Base-by-base conservation (phyloP, 2,113 vertebrate species). In the Myiagra hebetior region DNA sequence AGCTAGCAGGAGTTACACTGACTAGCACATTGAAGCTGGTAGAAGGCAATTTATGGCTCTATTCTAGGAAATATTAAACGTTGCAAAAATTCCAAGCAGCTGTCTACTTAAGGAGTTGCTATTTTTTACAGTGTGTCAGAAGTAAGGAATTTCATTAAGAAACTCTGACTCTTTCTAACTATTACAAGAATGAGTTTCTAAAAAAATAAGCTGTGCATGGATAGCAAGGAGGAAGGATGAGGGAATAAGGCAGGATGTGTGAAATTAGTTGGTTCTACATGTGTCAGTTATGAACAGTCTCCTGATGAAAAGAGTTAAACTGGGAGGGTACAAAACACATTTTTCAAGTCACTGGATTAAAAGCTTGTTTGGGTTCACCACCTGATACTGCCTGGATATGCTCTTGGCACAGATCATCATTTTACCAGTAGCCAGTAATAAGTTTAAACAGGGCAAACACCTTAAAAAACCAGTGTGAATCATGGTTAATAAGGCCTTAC, bases 91-190 rank as follows among this genome's bases (percentile, higher is more conserved):
- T 79, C 87, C 64, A 75, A 93, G 79, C 77, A 96, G 75, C 92
- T 94, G 91, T 83, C 93, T 94, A 23, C 72, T 92, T 57, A 55
- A 79, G 57, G 35, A 33, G 39, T 39, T 92, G 79, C 91, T 97
- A 91, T 94, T 94, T 96, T 96, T 88, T 91, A 69, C 52, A 67
- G 57, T 77, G 67, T 96, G 91, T 95, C 91, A 94, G 89, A 91
- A 96, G 80, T 68, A 77, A 91, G 60, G 89, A 85, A 95, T 96
- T 94, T 96, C 89, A 95, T 94, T 95, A 96, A 96, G 91, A 94
- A 95, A 92, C 81, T 47, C 75, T 56, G 62, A 90, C 62, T 94
- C 68, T 87, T 35, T 65, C 82, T 46, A 90, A 74, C 60, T 74
- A 76, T 86, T 80, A 88, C 44, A 90, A 73, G 95, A 80, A 85